These are phyloP conservation scores for Tokudaia muenninki DNA, from an alignment of 2,797 vertebrate species.

Conservation along the genomic window DNA sequence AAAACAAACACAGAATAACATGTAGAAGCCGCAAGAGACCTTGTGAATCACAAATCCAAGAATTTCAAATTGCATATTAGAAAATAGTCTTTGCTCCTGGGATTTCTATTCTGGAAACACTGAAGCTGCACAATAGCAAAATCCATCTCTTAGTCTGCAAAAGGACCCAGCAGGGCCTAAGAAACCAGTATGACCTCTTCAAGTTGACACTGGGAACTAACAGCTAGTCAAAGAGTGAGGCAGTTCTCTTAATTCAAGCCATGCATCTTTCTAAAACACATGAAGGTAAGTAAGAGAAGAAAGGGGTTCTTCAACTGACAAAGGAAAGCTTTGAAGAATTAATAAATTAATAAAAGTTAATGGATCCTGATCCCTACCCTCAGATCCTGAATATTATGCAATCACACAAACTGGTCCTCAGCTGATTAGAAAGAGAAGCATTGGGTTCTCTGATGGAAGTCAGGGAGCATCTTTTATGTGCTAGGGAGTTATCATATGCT, in stretches of 20 bases:
- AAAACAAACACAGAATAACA: background rate
- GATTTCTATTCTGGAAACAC: background rate
- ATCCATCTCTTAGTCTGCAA: background rate
- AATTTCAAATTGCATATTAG: background rate
- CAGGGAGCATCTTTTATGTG: background rate
- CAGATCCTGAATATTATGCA: background rate
- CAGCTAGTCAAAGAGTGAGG: background rate
- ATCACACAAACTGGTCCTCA: background rate
- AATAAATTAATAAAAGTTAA: conserved; percentile 59
- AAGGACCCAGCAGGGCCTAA: background rate
- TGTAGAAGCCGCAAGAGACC: background rate
- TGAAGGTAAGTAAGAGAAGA: background rate
- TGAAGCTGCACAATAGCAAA: background rate
- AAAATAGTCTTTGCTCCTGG: background rate
- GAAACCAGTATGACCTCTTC: background rate
- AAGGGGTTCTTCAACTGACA: conserved; percentile 5
- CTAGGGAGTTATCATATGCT: background rate
- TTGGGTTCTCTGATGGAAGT: background rate
- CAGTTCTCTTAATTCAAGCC: background rate
- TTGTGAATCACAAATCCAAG: background rate
- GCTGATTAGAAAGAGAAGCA: background rate
- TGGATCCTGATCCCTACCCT: background rate
- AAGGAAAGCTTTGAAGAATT: background rate
- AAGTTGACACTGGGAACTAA: background rate
- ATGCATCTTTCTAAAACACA: background rate